Evolutionary conservation across 2,113 vertebrate species (phyloP), one percentile per base, ranked within the genome.

Genomic region (Nanger granti): DNA sequence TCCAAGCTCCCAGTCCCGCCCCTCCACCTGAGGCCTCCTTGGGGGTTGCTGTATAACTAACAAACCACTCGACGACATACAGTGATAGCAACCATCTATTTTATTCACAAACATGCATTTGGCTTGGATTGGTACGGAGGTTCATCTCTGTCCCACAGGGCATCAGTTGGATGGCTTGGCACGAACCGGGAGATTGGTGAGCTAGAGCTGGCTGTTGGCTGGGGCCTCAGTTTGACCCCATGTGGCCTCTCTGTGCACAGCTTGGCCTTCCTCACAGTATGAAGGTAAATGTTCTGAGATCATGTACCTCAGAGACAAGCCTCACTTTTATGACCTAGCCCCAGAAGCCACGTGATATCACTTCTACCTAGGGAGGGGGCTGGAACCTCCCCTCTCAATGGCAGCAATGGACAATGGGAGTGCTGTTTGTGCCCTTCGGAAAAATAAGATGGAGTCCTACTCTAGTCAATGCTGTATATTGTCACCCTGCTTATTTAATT

Each of bases 301-400:
- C 89, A 44, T 5, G 18, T 18, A 6, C 29, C 52, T 79, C 28
- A 31, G 37, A 34, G 7, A 24, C 14, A 57, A 44, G 69, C 4
- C 5, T 59, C 69, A 57, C 69, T 18, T 59, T 12, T 31, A 9
- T 34, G 69, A 34, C 54, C 52, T 57, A 31, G 54, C 47, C 59
- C 17, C 79, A 22, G 49, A 26, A 26, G 37, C 28, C 37, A 59
- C 10, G 0, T 12, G 31, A 47, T 7, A 18, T 31, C 14, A 47
- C 34, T 49, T 37, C 52, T 24, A 34, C n/a, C 13, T 3, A 49
- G 22, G 24, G 44, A 64, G 79, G 22, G 4, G 24, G 28, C 24
- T 4, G 8, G 15, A 34, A 28, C 79, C 47, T 26, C 55, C 7
- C 7, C 41, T 0, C 57, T 0, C 47, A 12, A 8, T 18, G 11